phyloP scores from a whole-genome alignment of 2,113 vertebrate species.

The Chinchilla lanigera region DNA sequence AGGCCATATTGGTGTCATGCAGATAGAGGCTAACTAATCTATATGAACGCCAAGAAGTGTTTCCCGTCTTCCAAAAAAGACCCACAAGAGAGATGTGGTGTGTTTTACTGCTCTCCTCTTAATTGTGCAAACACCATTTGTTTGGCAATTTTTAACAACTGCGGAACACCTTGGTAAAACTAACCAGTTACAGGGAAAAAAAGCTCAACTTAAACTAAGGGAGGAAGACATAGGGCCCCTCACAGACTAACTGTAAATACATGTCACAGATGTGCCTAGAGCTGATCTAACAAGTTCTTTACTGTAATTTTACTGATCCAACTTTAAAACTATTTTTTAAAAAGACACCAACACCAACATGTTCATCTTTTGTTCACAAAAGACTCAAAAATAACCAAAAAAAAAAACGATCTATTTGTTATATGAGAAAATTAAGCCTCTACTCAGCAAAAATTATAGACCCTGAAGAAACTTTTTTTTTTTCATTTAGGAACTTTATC shows the following conservation, averaged over 20 bases:
- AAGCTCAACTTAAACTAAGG: conserved; percentile 64
- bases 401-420: conserved; percentile 23
- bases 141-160: conserved; percentile 72
- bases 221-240: conserved; percentile 43
- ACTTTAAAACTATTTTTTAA: conserved; percentile 57
- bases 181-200: conserved; percentile 37
- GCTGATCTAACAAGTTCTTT: conserved; percentile 58
- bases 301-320: background rate
- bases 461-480: background rate
- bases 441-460: conserved; percentile 3
- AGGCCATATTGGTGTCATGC: background rate
- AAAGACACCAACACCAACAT: background rate
- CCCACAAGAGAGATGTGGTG: background rate
- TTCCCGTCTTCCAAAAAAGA: conserved; percentile 25
- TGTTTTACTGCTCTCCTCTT: conserved; percentile 10
- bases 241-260: conserved; percentile 32
- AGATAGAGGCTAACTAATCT: conserved; percentile 2
- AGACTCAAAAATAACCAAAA: background rate
- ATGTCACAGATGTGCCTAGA: conserved; percentile 53
- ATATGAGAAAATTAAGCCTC: conserved; percentile 63
- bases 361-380: background rate
- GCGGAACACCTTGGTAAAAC: conserved; percentile 75
- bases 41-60: background rate
- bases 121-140: conserved; percentile 49
- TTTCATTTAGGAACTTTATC: conserved; percentile 37